Evolutionary conservation across 1,140 invertebrate genomes (phyloP).

Genomic region (Calliphora vicina): DNA sequence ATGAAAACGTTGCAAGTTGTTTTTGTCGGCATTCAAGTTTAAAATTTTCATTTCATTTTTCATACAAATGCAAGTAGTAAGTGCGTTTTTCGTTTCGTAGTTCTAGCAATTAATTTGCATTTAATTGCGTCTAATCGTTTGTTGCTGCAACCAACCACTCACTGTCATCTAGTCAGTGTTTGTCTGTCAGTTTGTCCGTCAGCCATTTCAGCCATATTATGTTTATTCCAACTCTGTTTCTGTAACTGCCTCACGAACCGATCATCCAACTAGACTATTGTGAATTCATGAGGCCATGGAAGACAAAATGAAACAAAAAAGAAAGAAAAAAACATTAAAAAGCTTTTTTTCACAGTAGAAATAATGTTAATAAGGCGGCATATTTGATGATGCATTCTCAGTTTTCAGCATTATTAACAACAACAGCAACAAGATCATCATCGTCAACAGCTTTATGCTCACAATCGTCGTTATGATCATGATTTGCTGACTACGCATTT

Average conservation of each 20-base stretch:
- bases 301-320: not conserved
- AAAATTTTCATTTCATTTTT: conserved; percentile 16
- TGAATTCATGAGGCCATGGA: not conserved
- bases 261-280: not conserved
- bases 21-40: not conserved
- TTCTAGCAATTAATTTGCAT: conserved; percentile 30
- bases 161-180: not conserved
- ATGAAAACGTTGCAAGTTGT: not conserved
- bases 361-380: conserved; percentile 13
- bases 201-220: not conserved
- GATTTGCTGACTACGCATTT: not conserved
- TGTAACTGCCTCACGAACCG: not conserved
- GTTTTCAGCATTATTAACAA: not conserved
- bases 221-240: not conserved
- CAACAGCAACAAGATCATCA: not conserved
- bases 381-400: not conserved
- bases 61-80: not conserved
- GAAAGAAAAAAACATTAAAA: not conserved
- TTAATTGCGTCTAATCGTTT: conserved; percentile 27
- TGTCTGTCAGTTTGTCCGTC: not conserved
- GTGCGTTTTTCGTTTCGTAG: not conserved
- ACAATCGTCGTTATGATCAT: not conserved
- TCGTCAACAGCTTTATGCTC: too few species aligned
- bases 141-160: not conserved
- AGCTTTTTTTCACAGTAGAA: not conserved